Conservation (phyloP, 2,888 invertebrate genomes). For the Tethea ocularis region DNA sequence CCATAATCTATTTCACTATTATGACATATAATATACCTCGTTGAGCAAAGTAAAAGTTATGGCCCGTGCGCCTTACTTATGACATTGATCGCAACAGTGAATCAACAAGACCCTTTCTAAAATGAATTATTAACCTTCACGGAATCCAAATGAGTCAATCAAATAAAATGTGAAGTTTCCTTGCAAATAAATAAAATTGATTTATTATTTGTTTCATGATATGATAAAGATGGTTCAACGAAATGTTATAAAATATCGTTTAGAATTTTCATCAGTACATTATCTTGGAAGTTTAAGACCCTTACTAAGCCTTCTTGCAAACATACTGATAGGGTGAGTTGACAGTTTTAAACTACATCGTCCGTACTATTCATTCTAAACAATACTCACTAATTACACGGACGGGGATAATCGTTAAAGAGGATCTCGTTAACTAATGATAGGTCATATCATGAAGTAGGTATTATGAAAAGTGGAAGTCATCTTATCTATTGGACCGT, state of each 20-base stretch:
- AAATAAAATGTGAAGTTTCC: constrained; percentile 25
- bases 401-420: constrained; percentile 45
- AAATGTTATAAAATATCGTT: constrained; percentile 21
- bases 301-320: constrained; percentile 28
- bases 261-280: constrained; percentile 21
- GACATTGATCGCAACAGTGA: constrained; percentile 37
- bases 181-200: background rate
- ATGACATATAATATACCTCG: constrained; percentile 20
- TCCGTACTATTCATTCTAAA: constrained; percentile 51
- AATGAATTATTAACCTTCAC: constrained; percentile 25
- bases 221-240: background rate
- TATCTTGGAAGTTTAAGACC: background rate
- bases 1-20: constrained; percentile 31
- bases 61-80: constrained; percentile 33
- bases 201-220: background rate
- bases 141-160: constrained; percentile 20
- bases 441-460: constrained; percentile 40
- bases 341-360: constrained; percentile 43
- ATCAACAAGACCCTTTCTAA: constrained; percentile 43
- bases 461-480: constrained; percentile 51
- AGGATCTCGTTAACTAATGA: constrained; percentile 41
- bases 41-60: constrained; percentile 38
- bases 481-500: constrained; percentile 36
- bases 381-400: constrained; percentile 60
- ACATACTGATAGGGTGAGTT: constrained; percentile 49